Evolutionary conservation across 2,113 vertebrate species (phyloP).

Genomic region (Bucco capensis): DNA sequence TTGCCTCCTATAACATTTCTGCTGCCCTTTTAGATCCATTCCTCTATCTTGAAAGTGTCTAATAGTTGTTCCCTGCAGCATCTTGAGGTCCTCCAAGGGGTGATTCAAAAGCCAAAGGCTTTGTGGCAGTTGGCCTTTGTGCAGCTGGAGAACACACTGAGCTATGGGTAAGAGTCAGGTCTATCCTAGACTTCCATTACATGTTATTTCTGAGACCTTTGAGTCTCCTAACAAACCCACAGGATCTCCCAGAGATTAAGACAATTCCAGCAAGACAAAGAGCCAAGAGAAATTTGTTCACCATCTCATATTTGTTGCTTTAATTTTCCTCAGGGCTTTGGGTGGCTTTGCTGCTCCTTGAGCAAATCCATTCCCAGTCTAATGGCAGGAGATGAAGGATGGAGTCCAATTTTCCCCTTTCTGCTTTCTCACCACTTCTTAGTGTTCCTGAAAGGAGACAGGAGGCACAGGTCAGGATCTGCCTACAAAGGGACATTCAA

Average conservation of each 20-base stretch:
- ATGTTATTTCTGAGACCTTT: background rate
- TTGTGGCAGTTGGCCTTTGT: background rate
- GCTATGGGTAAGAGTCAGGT: background rate
- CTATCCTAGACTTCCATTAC: background rate
- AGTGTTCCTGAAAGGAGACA: background rate
- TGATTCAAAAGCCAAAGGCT: background rate
- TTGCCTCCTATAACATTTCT: background rate
- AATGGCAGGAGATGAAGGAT: background rate
- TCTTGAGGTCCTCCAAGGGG: accelerated
- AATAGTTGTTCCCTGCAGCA: accelerated
- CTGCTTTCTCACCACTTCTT: background rate
- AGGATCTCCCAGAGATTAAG: constrained; percentile 11
- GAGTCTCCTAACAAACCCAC: background rate
- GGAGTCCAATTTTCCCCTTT: background rate
- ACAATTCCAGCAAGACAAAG: background rate
- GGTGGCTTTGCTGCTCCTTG: background rate
- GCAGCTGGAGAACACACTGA: background rate
- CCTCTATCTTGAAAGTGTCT: accelerated
- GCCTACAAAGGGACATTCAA: background rate
- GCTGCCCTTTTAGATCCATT: background rate
- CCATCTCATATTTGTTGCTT: background rate
- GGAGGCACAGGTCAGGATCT: background rate
- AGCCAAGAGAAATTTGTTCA: constrained; percentile 45
- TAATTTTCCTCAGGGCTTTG: constrained; percentile 4
- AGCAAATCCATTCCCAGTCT: background rate